Percentiles rank a stretch among this genome's conserved stretches.
Conservation (phyloP, 2,113 vertebrate genomes). For the Trinectes maculatus region DNA sequence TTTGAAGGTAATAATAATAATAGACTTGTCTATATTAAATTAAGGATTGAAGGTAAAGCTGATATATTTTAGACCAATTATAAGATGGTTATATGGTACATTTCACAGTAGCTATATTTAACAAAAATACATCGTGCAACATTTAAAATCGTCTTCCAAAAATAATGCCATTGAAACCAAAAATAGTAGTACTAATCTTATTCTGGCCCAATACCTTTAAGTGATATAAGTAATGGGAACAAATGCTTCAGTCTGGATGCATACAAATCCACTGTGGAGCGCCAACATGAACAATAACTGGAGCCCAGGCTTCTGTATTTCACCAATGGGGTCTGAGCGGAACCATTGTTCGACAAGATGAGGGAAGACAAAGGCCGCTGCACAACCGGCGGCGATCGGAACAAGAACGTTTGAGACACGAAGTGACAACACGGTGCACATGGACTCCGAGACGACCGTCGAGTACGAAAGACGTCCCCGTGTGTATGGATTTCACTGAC, state of each 20-base stretch:
- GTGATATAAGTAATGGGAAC: neutral
- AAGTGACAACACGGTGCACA: conserved; percentile 44
- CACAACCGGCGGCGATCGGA: conserved; percentile 57
- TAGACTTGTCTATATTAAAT: too few relatives aligned
- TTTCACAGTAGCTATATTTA: too few relatives aligned
- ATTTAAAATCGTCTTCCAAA: too few relatives aligned
- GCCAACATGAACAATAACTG: conserved; percentile 41
- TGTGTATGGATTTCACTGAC: neutral
- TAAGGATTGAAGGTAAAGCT: too few relatives aligned
- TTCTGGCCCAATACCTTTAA: too few relatives aligned
- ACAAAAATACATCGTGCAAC: too few relatives aligned
- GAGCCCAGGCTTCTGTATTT: conserved; percentile 33
- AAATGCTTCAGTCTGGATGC: neutral
- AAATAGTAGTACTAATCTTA: too few relatives aligned
- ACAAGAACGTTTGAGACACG: conserved; percentile 69
- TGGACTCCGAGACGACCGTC: conserved; percentile 18
- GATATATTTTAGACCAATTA: too few relatives aligned
- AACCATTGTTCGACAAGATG: conserved; percentile 1
- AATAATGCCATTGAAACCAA: neutral
- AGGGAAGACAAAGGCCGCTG: conserved; percentile 53
- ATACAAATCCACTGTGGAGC: neutral
- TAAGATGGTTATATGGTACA: too few relatives aligned
- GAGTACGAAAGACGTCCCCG: accelerated
- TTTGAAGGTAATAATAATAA: neutral
- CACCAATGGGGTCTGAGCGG: conserved; percentile 19